Base-by-base conservation (phyloP, 1,140 invertebrate species). In the Augochlora pura region DNA sequence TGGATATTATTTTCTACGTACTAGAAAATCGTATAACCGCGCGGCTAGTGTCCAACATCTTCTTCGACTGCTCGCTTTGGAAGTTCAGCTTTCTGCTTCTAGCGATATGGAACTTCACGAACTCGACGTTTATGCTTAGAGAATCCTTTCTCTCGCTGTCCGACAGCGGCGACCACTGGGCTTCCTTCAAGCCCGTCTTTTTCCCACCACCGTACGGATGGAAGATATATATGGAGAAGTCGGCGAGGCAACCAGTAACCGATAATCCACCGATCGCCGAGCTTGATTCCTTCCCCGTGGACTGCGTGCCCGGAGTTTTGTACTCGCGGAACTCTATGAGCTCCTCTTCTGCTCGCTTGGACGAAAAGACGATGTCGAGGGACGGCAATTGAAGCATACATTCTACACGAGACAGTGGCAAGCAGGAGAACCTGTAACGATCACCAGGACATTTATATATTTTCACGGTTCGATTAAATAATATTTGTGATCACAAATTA, bases 151-250 rank as follows among this genome's bases (percentile, higher is more conserved):
- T 94, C 88, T 99, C 97, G 80, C 96, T 96, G 87, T 98, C 97
- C 1, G 96, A 96, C 9, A 98, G 92, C 0, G 97, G 97, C 7
- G 96, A 97, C 95, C 97, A 97, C 88, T 97, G 96, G 0, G 96
- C 94, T 91, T 97, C 96, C 91, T 97, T 97, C 4, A 96, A 90
- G 88, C 95, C 96, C 9, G 96, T 95, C 86, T 97, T 97, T 90
- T 98, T 98, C 59, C 95, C 95, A 42, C 97, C 97, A 18, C 98
- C 98, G 91, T 99, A 99, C 0, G 98, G 98, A 94, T 99, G 98
- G 93, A 99, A 99, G 81, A 99, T 98, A 91, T 98, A 99, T 1
- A 99, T 96, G 1, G 98, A 99, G 91, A 99, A 99, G 91, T 99
- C 98, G 0, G 98, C 97, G 69, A 99, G 93, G 88, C 97, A 98